phyloP scores from a whole-genome alignment of 1,140 invertebrate species.

The Monomorium pharaonis region DNA sequence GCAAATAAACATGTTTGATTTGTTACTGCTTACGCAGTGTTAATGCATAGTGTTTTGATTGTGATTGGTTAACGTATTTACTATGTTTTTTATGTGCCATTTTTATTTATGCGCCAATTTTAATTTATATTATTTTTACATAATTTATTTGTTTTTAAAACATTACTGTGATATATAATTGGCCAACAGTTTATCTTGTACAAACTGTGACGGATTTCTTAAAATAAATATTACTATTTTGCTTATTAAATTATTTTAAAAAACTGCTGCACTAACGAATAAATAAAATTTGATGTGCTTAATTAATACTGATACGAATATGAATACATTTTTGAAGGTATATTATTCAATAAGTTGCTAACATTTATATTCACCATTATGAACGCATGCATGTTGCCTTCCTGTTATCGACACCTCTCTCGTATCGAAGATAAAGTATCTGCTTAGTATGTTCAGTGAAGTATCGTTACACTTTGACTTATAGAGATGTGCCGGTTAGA shows the following conservation, averaged over 20 bases:
- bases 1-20: too few species aligned
- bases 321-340: not conserved
- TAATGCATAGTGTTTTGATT: too few species aligned
- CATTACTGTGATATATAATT: conserved; percentile 51
- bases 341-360: conserved; percentile 1
- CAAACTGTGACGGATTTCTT: not conserved
- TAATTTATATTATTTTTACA: not conserved
- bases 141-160: conserved; percentile 56
- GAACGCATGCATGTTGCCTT: not conserved
- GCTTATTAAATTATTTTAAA: not conserved
- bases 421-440: conserved; percentile 43
- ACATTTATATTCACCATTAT: conserved; percentile 8
- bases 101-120: too few species aligned
- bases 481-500: not conserved
- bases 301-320: conserved; percentile 13
- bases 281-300: not conserved
- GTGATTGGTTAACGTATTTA: too few species aligned
- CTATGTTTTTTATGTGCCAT: too few species aligned
- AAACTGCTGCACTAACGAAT: not conserved
- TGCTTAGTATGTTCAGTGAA: conserved; percentile 1
- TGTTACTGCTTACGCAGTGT: too few species aligned
- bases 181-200: not conserved
- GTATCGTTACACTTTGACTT: conserved; percentile 21
- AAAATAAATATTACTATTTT: not conserved
- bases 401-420: conserved; percentile 33